Evolutionary conservation across 2,888 invertebrate species (phyloP).

Genomic region (Craniophora ligustri): DNA sequence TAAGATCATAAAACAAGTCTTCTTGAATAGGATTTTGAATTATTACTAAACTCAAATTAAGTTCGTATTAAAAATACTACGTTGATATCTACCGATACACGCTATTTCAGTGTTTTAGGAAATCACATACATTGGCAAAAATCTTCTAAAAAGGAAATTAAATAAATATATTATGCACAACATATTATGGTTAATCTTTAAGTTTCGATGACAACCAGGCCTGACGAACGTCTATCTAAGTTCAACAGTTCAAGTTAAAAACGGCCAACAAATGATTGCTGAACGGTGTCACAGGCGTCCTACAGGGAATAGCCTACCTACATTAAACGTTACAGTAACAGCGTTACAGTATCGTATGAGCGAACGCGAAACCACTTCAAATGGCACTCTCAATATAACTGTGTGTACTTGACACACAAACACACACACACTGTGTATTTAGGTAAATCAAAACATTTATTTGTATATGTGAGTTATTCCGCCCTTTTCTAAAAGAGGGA

Average conservation of each 20-base stretch:
- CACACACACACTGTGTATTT: constrained; percentile 6
- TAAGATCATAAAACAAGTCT: no score
- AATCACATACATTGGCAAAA: no score
- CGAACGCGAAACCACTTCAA: constrained; percentile 28
- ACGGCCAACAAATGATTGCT: constrained; percentile 14
- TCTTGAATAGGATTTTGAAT: no score
- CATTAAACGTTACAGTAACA: constrained; percentile 40
- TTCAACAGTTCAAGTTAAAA: no score
- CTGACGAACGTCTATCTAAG: no score
- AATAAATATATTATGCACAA: no score
- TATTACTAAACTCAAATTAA: no score
- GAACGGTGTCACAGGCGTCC: constrained; percentile 47
- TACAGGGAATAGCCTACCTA: constrained; percentile 44
- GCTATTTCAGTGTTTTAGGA: no score
- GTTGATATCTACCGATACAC: no score
- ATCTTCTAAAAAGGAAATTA: no score
- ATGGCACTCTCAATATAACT: constrained; percentile 17
- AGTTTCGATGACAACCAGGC: not conserved
- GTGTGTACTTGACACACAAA: constrained; percentile 29
- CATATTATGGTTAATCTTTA: not conserved
- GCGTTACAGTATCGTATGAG: constrained; percentile 37
- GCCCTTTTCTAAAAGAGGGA: not conserved
- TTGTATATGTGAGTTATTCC: constrained; percentile 1
- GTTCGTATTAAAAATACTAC: no score
- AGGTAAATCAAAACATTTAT: constrained; percentile 23